Base-by-base conservation (phyloP, 2,888 invertebrate genomes). In the Agapostemon virescens region DNA sequence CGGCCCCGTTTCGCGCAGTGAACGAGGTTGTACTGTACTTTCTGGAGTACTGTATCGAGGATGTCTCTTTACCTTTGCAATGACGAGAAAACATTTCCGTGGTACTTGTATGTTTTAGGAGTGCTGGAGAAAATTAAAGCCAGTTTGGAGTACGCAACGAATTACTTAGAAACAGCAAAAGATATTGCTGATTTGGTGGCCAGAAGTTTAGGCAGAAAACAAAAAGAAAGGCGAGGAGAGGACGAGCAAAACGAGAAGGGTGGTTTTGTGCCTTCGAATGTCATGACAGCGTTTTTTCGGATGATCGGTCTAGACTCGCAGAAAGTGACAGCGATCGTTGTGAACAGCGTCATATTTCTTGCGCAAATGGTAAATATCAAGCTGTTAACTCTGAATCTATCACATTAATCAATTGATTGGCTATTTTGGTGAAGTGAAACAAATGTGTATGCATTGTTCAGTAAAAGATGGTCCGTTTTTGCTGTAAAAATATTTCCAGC, bases 311-410 rank as follows among this genome's bases (percentile, higher is more conserved):
- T 97, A 71, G 96, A 97, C 90, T 94, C 96, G 0, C 95, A 95
- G 75, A 96, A 96, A 93, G 94, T 97, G 80, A 96, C 96, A 42
- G 97, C 97, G 0, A 95, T 97, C 58, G 96, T 97, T 20, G 94
- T 97, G 23, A 97, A 97, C 91, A 96, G 96, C 30, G 94, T 97
- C 23, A 95, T 97, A 83, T 97, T 97, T 92, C 94, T 97, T 23
- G 97, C 97, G 1, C 97, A 97, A 93, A 94, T 97, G 95, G 97
- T 97, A 93, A 94, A 52, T 58, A 49, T 49, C n/a, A 11, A 11
- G 40, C 40, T 15, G 40, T 40, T n/a, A 6, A 26, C n/a, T n/a
- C n/a, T n/a, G n/a, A n/a, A n/a, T n/a, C n/a, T n/a, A n/a, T n/a
- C n/a, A n/a, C n/a, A n/a, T n/a, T n/a, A n/a, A n/a, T n/a, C n/a